Percentiles rank a stretch among this genome's conserved stretches.
phyloP scores from a whole-genome alignment of 1,140 invertebrate species.

The Drosophila subobscura region DNA sequence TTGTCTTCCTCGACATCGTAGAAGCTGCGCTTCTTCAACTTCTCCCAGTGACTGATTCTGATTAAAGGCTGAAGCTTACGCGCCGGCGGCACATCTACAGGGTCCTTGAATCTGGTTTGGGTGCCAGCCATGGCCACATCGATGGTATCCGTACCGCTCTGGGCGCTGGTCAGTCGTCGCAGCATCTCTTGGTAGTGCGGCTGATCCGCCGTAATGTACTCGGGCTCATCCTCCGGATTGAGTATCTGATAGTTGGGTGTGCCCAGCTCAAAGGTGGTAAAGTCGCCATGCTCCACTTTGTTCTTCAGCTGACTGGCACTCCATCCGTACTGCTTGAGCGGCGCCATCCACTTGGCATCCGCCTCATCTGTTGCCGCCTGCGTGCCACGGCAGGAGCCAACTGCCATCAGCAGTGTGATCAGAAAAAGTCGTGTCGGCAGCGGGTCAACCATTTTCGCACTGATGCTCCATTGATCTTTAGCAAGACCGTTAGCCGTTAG shows the following conservation, averaged over 20 bases:
- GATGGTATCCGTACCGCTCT: conserved; percentile 48
- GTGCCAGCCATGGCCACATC: conserved; percentile 40
- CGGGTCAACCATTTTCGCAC: conserved; percentile 62
- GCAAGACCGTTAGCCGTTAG: conserved; percentile 42
- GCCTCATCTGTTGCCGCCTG: not conserved
- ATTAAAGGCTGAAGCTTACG: too few species aligned
- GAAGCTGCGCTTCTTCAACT: conserved; percentile 56
- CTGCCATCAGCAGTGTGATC: conserved; percentile 27
- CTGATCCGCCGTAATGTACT: conserved; percentile 74
- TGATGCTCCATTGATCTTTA: conserved; percentile 55
- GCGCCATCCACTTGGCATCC: conserved; percentile 45
- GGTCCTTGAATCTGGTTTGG: too few species aligned
- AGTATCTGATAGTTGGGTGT: conserved; percentile 72
- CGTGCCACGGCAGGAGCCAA: conserved; percentile 10
- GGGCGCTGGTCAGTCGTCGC: conserved; percentile 37
- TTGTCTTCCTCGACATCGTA: not conserved
- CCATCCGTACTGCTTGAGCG: conserved; percentile 51
- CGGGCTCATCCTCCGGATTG: conserved; percentile 70
- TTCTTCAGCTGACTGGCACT: conserved; percentile 56
- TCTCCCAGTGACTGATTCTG: conserved; percentile 36
- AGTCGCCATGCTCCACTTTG: conserved; percentile 68
- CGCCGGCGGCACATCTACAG: too few species aligned
- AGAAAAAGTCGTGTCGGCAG: conserved; percentile 41
- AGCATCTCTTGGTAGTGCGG: conserved; percentile 69
- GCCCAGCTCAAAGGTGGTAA: conserved; percentile 71